A percentile compares a stretch with the other conserved stretches of the same genome.
phyloP scores from a whole-genome alignment of 1,140 invertebrate genomes.

The Psilanteris sp. region DNA sequence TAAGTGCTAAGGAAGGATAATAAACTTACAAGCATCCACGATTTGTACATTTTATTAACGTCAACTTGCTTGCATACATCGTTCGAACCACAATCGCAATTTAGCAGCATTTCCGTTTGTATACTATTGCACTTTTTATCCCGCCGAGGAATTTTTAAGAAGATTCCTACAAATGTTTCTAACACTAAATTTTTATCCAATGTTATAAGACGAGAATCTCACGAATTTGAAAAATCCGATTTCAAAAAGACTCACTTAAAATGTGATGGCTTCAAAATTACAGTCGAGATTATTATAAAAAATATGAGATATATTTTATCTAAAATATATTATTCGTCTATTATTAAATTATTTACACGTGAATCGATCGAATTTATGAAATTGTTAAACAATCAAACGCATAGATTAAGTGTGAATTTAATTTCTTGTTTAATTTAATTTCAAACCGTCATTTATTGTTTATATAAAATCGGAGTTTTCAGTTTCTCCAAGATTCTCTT shows the following conservation, averaged over 20 bases:
- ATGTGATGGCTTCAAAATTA: conserved; percentile 25
- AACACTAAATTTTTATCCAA: conserved; percentile 60
- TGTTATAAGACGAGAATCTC: conserved; percentile 54
- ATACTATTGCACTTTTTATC: conserved; percentile 64
- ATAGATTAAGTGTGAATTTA: too few relatives aligned
- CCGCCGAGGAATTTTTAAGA: conserved; percentile 59
- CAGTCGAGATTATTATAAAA: conserved; percentile 52
- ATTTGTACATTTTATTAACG: conserved; percentile 64
- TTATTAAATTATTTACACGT: conserved; percentile 52
- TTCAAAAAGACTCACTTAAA: conserved; percentile 31
- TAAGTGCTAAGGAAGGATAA: conserved; percentile 1
- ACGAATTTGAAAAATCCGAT: conserved; percentile 49
- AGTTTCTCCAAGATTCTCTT: conserved; percentile 40
- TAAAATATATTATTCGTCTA: conserved; percentile 53
- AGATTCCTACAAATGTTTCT: conserved; percentile 60
- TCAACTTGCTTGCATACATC: conserved; percentile 63
- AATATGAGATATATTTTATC: conserved; percentile 53
- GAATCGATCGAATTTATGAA: conserved; percentile 32
- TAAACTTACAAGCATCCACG: conserved; percentile 24
- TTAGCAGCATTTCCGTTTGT: conserved; percentile 56
- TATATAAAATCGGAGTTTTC: conserved; percentile 37
- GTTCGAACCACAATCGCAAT: conserved; percentile 61
- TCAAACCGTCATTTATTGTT: too few relatives aligned
- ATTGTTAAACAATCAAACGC: conserved; percentile 23
- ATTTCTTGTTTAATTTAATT: too few relatives aligned